Evolutionary conservation across 2,113 vertebrate species (phyloP).

Genomic region (Malurus alboscapulatus): DNA sequence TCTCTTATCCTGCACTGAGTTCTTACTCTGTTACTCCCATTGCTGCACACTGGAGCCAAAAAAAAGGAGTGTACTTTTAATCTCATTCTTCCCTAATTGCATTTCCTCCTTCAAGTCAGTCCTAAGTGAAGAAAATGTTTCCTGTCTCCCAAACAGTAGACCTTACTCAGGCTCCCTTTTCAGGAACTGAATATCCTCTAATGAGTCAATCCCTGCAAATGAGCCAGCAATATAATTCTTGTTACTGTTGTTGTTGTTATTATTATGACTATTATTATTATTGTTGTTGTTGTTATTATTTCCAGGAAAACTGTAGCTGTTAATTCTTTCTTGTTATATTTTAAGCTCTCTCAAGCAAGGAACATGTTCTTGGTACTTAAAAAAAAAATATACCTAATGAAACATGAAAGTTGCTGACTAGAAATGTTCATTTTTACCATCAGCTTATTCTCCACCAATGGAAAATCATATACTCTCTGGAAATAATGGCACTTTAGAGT

Average conservation of each 20-base stretch:
- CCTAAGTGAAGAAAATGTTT: neutral
- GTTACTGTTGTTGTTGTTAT: neutral
- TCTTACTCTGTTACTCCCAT: neutral
- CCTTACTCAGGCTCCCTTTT: neutral
- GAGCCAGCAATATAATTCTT: neutral
- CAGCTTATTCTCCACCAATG: conserved; percentile 92
- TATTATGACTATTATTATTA: fast-evolving
- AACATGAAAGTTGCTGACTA: neutral
- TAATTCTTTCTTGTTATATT: neutral
- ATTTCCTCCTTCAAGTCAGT: neutral
- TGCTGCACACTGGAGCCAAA: neutral
- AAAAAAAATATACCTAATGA: neutral
- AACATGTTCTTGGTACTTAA: neutral
- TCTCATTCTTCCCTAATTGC: neutral
- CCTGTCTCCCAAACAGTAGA: neutral
- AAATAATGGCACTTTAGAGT: conserved; percentile 94
- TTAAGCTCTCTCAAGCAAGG: neutral
- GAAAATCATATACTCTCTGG: conserved; percentile 91
- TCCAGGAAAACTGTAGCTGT: neutral
- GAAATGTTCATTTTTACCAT: neutral
- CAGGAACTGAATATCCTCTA: neutral
- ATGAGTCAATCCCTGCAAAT: neutral
- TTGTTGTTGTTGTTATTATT: neutral
- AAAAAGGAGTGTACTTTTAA: neutral
- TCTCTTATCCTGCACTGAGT: neutral